These are phyloP conservation scores for Cassiopea andromeda DNA, from an alignment of 30 jellyfish, hydroid and myxozoan species.

Conservation along the genomic window DNA sequence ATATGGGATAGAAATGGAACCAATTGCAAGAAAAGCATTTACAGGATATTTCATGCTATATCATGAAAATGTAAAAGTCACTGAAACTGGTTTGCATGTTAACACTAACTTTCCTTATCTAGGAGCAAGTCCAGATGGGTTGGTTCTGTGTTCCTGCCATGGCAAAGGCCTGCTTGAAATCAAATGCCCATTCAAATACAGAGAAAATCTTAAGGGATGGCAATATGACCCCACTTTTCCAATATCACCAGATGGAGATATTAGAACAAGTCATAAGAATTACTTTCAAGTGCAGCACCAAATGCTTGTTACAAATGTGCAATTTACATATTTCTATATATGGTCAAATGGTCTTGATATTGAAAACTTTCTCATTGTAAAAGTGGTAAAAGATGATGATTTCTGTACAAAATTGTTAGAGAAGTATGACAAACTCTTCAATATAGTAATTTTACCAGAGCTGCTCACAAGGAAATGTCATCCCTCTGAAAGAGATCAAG, in stretches of 20 bases:
- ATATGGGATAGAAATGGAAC: constrained; percentile 39
- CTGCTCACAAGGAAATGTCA: constrained; percentile 28
- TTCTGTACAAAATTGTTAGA: constrained; percentile 1
- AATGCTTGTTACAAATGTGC: constrained; percentile 40
- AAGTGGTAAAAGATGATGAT: constrained; percentile 9
- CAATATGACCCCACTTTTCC: constrained; percentile 17
- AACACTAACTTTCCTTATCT: constrained; percentile 21
- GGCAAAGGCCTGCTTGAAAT: constrained; percentile 36
- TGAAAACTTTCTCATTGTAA: neutral
- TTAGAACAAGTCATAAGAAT: constrained; percentile 20
- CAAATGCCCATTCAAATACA: neutral
- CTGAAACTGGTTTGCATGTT: constrained; percentile 49
- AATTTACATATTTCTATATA: constrained; percentile 8
- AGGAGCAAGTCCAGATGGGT: constrained; percentile 69
- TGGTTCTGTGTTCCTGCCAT: constrained; percentile 40
- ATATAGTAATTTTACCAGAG: constrained; percentile 22
- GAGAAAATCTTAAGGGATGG: neutral
- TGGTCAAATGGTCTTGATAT: constrained; percentile 21
- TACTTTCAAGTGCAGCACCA: constrained; percentile 60
- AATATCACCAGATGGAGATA: neutral
- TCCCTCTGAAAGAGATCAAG: constrained; percentile 3
- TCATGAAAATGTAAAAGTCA: neutral
- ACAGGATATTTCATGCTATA: neutral
- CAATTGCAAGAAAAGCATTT: constrained; percentile 14
- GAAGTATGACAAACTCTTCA: neutral